Base-by-base conservation (phyloP, 2,113 vertebrate genomes). In the Dissostichus mawsoni region DNA sequence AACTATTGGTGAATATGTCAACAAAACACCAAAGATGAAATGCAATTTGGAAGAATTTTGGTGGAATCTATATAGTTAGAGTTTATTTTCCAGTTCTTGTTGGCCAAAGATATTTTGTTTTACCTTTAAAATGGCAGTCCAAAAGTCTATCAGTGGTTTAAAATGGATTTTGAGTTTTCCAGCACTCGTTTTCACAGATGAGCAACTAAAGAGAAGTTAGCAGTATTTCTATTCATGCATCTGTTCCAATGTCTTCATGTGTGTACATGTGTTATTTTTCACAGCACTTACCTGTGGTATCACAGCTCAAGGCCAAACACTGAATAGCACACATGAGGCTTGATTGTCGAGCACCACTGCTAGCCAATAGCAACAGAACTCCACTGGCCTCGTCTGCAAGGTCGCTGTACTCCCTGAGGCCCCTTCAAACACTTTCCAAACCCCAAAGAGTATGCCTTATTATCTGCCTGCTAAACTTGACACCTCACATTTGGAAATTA, bases 251-350 rank as follows among this genome's bases (percentile, higher is more conserved):
- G 33, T 64, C 23, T 1, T 14, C 36, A 11, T 56, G 20, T 47
- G 33, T 45, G 18, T 33, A 11, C 29, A 33, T 52, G 41, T 16
- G 44, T 52, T 58, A 58, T 58, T 59, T 72, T 69, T 44, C 25
- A 59, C 61, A 80, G 41, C 66, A 17, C 65, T 78, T 71, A 29
- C 8, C 65, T 58, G 66, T 72, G 67, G 77, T 61, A 69, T 80
- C 53, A n/a, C 68, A 72, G 68, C 87, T 92, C 87, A 92, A 92
- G 92, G 91, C 88, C 67, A 64, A 87, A 75, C 20, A n/a, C 62
- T 92, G 86, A 91, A 91, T 88, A 88, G 86, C 74, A 76, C 87
- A 86, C 79, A 80, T 74, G 83, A 85, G 77, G 70, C 85, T 90
- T 76, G 72, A n/a, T 74, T 48, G 0, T 58, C 33, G 45, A 65